These are phyloP conservation scores for Sebastes oblongus DNA, from an alignment of 2,797 vertebrate species.

Conservation along the genomic window DNA sequence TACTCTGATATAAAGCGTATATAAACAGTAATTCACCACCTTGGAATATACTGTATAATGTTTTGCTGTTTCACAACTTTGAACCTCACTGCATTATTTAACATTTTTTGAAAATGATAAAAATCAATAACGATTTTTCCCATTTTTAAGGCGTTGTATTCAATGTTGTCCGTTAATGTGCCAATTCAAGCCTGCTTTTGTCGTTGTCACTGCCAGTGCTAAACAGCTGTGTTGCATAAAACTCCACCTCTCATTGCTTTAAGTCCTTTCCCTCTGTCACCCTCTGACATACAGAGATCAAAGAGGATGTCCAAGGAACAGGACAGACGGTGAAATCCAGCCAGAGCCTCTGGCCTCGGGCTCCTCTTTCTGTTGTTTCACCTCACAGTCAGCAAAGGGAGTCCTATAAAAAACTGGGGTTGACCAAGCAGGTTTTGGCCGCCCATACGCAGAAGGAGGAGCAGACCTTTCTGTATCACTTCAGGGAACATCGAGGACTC, in stretches of 20 bases:
- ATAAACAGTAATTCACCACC: background rate
- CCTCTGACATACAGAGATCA: slow-evolving; percentile 83
- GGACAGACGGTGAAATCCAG: slow-evolving; percentile 79
- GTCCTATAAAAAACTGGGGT: slow-evolving; percentile 87
- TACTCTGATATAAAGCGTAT: background rate
- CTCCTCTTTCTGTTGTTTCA: slow-evolving; percentile 55
- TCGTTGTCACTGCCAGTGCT: background rate
- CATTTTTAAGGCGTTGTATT: background rate
- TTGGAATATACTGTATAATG: background rate
- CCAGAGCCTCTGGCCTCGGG: slow-evolving; percentile 46
- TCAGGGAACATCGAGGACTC: slow-evolving; percentile 84
- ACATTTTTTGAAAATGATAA: background rate
- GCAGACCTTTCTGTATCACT: slow-evolving; percentile 89
- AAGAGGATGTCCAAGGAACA: slow-evolving; percentile 83
- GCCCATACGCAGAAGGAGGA: slow-evolving; percentile 96
- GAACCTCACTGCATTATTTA: background rate
- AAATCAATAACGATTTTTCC: background rate
- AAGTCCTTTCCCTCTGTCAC: slow-evolving; percentile 24
- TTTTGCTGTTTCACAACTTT: background rate
- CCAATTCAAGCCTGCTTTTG: background rate
- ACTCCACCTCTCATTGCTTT: background rate
- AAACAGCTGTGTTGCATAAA: background rate
- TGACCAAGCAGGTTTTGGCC: slow-evolving; percentile 94
- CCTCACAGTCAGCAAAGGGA: slow-evolving; percentile 85
- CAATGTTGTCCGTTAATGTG: background rate